These are phyloP conservation scores for Sebastolobus altivelis DNA, from an alignment of 2,797 vertebrate genomes.

Conservation along the genomic window DNA sequence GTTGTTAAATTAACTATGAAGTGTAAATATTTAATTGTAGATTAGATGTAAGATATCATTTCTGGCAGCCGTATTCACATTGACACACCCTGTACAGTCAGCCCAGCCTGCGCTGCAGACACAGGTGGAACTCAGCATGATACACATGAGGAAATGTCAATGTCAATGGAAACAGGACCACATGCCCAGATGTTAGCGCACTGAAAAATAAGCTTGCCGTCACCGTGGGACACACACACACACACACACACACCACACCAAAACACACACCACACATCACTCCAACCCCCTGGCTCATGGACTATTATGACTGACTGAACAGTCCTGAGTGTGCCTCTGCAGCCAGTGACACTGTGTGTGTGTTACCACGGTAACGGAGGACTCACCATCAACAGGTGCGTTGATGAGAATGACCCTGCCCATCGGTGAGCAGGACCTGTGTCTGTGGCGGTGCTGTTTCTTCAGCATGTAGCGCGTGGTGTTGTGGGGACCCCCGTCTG, in stretches of 20 bases:
- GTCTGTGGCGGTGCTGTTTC: conserved; percentile 89
- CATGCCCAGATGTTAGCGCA: conserved; percentile 12
- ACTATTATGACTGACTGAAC: background rate
- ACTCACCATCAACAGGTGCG: conserved; percentile 92
- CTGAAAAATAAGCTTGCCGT: background rate
- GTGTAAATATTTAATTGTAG: background rate
- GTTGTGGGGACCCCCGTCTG: conserved; percentile 89
- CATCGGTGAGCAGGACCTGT: conserved; percentile 92
- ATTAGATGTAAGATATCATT: background rate
- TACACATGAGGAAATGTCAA: conserved; percentile 16
- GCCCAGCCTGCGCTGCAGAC: conserved; percentile 89
- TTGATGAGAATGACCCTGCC: conserved; percentile 98
- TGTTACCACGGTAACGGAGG: conserved; percentile 11
- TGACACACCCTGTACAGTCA: conserved; percentile 75
- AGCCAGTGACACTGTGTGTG: background rate
- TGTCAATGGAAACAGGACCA: background rate
- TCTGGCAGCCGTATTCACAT: background rate
- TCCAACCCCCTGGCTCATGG: too few species aligned
- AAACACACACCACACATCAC: background rate
- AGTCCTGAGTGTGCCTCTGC: background rate
- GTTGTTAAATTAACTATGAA: background rate
- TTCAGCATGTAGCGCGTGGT: conserved; percentile 89
- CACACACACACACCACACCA: background rate
- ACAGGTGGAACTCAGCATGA: conserved; percentile 45
- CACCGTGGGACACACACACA: background rate